Evolutionary conservation across 2,888 invertebrate species (phyloP).

Genomic region (Drosophila macrospina): DNA sequence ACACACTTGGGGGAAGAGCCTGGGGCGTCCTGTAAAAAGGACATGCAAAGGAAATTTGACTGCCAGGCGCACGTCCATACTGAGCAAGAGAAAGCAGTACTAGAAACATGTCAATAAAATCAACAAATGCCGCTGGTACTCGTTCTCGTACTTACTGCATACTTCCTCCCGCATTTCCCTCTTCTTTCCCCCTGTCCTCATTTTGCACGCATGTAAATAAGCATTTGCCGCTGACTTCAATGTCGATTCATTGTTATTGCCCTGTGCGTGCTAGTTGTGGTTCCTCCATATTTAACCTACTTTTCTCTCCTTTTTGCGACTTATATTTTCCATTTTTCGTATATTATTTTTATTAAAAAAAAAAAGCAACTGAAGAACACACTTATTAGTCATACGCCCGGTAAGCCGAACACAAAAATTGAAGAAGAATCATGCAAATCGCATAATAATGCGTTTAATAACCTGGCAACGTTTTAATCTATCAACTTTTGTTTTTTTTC

Average conservation of each 20-base stretch:
- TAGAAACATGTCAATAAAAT: conserved; percentile 77
- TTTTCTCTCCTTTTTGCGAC: conserved; percentile 7
- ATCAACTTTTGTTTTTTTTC: conserved; percentile 12
- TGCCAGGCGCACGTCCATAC: conserved; percentile 54
- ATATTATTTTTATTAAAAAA: conserved; percentile 11
- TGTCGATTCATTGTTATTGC: conserved; percentile 62
- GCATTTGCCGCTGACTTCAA: conserved; percentile 50
- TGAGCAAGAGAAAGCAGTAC: conserved; percentile 16
- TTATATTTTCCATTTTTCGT: not conserved
- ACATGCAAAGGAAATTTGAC: conserved; percentile 65
- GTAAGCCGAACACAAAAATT: conserved; percentile 7
- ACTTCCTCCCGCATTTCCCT: no score
- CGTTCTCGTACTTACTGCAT: conserved; percentile 3
- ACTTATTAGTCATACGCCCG: conserved; percentile 58
- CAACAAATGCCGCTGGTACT: conserved; percentile 72
- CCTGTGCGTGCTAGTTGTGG: conserved; percentile 41
- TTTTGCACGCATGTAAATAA: conserved; percentile 63
- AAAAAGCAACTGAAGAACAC: conserved; percentile 7
- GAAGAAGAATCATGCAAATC: not conserved
- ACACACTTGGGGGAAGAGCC: conserved; percentile 1
- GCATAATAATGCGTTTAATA: conserved; percentile 45
- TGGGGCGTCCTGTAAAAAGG: conserved; percentile 28
- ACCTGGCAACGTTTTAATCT: conserved; percentile 54
- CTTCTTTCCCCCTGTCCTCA: conserved; percentile 1
- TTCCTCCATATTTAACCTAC: conserved; percentile 24